Percentiles rank a stretch among this genome's conserved stretches.
These are phyloP conservation scores for Emydoidea blandingii DNA, from an alignment of 2,797 vertebrate genomes.

Conservation along the genomic window DNA sequence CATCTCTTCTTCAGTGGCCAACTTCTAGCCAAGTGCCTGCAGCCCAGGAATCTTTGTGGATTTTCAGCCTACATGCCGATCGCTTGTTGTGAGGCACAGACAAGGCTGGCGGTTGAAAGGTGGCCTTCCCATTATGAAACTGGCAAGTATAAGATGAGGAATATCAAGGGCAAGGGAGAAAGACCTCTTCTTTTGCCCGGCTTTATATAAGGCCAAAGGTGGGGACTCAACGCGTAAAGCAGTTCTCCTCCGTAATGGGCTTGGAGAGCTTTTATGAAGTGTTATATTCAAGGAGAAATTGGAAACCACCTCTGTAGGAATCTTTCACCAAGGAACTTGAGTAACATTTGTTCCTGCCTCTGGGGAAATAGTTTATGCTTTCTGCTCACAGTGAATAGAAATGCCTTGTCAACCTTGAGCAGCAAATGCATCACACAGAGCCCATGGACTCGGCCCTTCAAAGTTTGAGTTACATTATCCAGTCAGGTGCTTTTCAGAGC, in stretches of 20 bases:
- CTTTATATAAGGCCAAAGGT: neutral
- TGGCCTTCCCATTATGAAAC: neutral
- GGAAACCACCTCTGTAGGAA: neutral
- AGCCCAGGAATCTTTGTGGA: neutral
- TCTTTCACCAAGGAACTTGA: neutral
- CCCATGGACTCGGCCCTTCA: neutral
- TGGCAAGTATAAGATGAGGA: neutral
- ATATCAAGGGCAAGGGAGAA: neutral
- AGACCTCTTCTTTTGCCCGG: neutral
- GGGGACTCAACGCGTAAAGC: neutral
- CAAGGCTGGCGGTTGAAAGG: neutral
- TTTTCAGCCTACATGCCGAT: neutral
- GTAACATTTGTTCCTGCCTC: neutral
- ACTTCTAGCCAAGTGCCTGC: neutral
- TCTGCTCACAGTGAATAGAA: neutral
- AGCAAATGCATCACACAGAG: neutral
- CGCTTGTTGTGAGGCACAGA: neutral
- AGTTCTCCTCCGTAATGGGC: neutral
- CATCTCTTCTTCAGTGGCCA: neutral
- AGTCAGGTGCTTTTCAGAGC: conserved; percentile 34
- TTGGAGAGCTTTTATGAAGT: neutral
- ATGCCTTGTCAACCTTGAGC: neutral
- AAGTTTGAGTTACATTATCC: neutral
- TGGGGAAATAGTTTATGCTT: neutral
- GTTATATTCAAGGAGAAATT: neutral